phyloP scores from a whole-genome alignment of 1,140 invertebrate species.

The Danaus melanippus region DNA sequence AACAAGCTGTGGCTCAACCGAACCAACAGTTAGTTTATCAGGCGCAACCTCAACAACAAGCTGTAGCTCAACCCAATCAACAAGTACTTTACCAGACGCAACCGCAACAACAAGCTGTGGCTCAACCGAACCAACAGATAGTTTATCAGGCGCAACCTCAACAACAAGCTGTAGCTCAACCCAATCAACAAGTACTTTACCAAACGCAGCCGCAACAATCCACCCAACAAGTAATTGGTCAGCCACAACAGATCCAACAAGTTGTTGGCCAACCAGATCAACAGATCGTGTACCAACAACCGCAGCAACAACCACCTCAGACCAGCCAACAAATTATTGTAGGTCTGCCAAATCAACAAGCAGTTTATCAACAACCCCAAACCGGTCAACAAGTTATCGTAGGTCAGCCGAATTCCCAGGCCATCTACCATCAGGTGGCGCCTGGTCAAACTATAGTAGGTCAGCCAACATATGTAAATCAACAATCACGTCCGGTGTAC shows the following conservation, averaged over 20 bases:
- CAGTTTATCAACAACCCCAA: constrained; percentile 4
- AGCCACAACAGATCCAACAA: too few species aligned
- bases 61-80: not conserved
- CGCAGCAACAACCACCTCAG: not conserved
- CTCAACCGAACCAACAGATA: not conserved
- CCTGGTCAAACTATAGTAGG: not conserved
- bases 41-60: not conserved
- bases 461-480: too few species aligned
- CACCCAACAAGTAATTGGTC: too few species aligned
- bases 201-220: too few species aligned
- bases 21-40: not conserved
- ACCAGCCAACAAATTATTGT: constrained; percentile 9
- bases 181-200: too few species aligned
- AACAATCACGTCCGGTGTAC: too few species aligned
- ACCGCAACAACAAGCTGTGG: constrained; percentile 7
- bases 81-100: not conserved
- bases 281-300: too few species aligned
- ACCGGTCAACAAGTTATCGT: constrained; percentile 9
- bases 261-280: too few species aligned
- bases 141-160: too few species aligned
- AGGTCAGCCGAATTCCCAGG: constrained; percentile 1
- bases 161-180: not conserved
- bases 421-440: too few species aligned
- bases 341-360: constrained; percentile 4
- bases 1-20: constrained; percentile 7